phyloP scores from a whole-genome alignment of 1,140 invertebrate species.

The Belonocnema kinseyi region DNA sequence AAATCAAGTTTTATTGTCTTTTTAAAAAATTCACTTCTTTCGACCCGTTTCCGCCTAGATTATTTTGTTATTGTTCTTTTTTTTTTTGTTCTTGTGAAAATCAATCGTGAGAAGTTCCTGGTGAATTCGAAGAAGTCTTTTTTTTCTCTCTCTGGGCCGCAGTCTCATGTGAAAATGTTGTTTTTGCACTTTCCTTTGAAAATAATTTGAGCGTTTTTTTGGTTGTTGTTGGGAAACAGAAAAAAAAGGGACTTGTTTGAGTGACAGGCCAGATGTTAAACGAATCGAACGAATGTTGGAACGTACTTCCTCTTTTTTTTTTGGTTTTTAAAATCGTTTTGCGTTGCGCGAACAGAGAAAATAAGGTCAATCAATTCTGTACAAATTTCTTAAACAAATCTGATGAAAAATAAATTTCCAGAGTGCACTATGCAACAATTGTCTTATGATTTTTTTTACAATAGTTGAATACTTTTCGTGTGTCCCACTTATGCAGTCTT shows the following conservation, averaged over 20 bases:
- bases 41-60: constrained; percentile 6
- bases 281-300: constrained; percentile 1
- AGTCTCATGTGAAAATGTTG: background rate
- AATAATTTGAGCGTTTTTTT: no score
- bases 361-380: constrained; percentile 34
- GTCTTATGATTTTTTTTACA: constrained; percentile 10
- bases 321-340: constrained; percentile 45
- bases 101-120: no score
- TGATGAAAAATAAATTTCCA: constrained; percentile 22
- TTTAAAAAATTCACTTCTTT: background rate
- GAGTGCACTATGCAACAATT: constrained; percentile 1
- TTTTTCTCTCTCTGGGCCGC: no score
- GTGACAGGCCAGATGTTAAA: background rate
- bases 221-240: no score
- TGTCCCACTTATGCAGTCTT: constrained; percentile 40
- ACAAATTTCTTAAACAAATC: constrained; percentile 33
- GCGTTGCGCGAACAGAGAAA: constrained; percentile 38
- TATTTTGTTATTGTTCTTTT: constrained; percentile 14
- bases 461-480: constrained; percentile 39
- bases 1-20: no score
- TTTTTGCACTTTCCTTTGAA: background rate
- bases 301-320: constrained; percentile 24
- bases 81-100: background rate
- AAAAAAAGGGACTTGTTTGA: constrained; percentile 14
- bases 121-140: no score